These are phyloP conservation scores for Tyria jacobaeae DNA, from an alignment of 2,888 invertebrate species.

Conservation along the genomic window DNA sequence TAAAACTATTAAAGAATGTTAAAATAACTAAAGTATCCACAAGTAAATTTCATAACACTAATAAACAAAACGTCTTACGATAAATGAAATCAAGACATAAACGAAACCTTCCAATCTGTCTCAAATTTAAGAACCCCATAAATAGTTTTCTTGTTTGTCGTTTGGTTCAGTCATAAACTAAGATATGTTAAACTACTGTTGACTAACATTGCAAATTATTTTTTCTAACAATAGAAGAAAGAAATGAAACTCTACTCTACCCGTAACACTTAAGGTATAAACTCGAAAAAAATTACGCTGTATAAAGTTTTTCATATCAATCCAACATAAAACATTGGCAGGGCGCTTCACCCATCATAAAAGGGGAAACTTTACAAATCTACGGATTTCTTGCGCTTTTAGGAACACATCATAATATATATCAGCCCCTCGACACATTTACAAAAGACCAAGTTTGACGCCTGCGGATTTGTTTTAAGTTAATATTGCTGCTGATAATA, in stretches of 20 bases:
- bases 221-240: conserved; percentile 53
- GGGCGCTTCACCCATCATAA: conserved; percentile 81
- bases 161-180: conserved; percentile 76
- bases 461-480: conserved; percentile 70
- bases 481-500: conserved; percentile 69
- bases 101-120: conserved; percentile 60
- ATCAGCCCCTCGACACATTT: conserved; percentile 84
- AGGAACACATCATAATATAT: conserved; percentile 84
- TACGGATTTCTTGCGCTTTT: conserved; percentile 84
- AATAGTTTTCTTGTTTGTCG: conserved; percentile 71
- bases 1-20: conserved; percentile 29
- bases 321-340: conserved; percentile 79
- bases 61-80: conserved; percentile 46
- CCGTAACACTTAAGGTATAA: conserved; percentile 45
- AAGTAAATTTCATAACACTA: conserved; percentile 28
- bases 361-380: conserved; percentile 85
- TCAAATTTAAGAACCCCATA: conserved; percentile 67
- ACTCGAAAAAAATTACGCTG: conserved; percentile 39
- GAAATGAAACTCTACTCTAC: conserved; percentile 49
- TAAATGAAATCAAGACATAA: conserved; percentile 54
- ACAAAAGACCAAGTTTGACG: conserved; percentile 76
- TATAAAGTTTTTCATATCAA: conserved; percentile 82
- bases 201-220: conserved; percentile 77
- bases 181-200: conserved; percentile 78
- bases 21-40: conserved; percentile 20